Base-by-base conservation (phyloP, 2,888 invertebrate species). In the Lasioglossum oenotherae region DNA sequence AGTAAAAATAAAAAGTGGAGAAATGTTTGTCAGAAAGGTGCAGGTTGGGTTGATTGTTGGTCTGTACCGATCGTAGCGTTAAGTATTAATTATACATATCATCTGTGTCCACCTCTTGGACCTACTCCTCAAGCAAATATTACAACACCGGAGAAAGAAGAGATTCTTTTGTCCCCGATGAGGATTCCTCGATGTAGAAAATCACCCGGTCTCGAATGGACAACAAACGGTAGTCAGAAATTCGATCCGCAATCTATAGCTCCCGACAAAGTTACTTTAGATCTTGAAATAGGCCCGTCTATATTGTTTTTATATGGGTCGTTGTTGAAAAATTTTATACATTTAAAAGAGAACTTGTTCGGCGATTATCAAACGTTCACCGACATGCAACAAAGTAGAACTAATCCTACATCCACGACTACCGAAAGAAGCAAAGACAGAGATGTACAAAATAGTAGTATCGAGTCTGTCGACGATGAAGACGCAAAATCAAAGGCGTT, bases 1-100 rank as follows among this genome's bases (percentile, higher is more conserved):
- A 81, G 82, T 78, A 92, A 88, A 88, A 91, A 96, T 96, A 92
- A 98, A 97, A 96, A 96, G 89, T 98, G 98, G 98, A 96, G 98
- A 78, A 97, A 98, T 93, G 96, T 98, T 92, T 98, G 98, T 91
- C 96, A 97, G 0, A 96, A 96, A 87, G 96, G 96, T 3, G 95
- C 96, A 82, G 99, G 99, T 3, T 99, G 99, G 99, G 97, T 99
- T 0, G 99, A 99, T 94, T 99, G 99, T 93, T 99, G 99, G 99
- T 98, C 98, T 74, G 98, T 99, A 10, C 99, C 99, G 0, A 99
- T 99, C 87, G 98, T 99, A 8, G 98, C 99, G 0, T 96, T 99
- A 35, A 98, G 98, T 90, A 98, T 99, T 78, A 97, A 97, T 87
- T 99, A 99, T 95, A 97, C 97, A 35, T 99, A 99, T 95, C 99